Evolutionary conservation across 2,888 invertebrate genomes (phyloP).

Genomic region (Meteorus cinctellus): DNA sequence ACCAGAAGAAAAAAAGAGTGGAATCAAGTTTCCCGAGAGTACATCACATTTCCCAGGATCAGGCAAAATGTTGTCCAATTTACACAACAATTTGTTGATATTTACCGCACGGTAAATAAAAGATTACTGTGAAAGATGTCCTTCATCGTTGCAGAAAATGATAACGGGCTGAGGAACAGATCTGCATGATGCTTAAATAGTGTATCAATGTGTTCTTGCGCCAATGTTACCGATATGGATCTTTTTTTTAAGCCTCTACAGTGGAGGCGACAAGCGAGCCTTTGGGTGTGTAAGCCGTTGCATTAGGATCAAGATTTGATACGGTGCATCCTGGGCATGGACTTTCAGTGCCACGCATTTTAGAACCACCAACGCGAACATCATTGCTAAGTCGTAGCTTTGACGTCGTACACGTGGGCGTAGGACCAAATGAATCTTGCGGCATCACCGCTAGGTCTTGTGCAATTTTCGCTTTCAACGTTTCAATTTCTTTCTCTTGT

Average conservation of each 20-base stretch:
- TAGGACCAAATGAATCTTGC: constrained; percentile 79
- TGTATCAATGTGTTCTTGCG: constrained; percentile 11
- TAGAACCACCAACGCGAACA: constrained; percentile 66
- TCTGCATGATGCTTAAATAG: constrained; percentile 19
- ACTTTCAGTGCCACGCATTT: constrained; percentile 69
- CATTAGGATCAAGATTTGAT: constrained; percentile 89
- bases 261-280: constrained; percentile 77
- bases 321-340: constrained; percentile 72
- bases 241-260: constrained; percentile 73
- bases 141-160: constrained; percentile 36
- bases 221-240: constrained; percentile 21
- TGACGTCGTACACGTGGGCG: constrained; percentile 77
- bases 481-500: constrained; percentile 93
- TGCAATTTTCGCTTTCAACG: constrained; percentile 91
- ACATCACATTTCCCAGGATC: not conserved
- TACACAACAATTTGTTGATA: constrained; percentile 12
- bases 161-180: constrained; percentile 35
- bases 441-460: constrained; percentile 96
- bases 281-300: constrained; percentile 93
- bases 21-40: constrained; percentile 40
- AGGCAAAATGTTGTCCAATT: constrained; percentile 46
- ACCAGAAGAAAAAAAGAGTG: constrained; percentile 28
- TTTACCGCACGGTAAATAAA: constrained; percentile 15
- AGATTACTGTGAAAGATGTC: not conserved
- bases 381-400: constrained; percentile 77